Conservation (phyloP, 2,888 invertebrate genomes). For the Cremastinae sp. region DNA sequence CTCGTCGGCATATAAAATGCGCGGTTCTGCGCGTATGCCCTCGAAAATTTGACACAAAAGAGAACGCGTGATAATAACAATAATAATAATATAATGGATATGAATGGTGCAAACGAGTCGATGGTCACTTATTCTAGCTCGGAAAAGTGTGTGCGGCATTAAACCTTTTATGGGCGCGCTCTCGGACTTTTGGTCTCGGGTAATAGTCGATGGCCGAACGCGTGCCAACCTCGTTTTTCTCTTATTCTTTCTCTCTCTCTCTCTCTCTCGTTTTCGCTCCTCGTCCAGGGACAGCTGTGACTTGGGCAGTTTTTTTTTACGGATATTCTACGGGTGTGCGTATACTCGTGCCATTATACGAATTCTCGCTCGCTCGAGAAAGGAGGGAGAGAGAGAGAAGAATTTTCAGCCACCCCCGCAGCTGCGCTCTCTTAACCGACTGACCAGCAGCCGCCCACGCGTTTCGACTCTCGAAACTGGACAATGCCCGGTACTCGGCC, state of each 20-base stretch:
- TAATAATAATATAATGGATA: background rate
- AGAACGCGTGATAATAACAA: conserved; percentile 3
- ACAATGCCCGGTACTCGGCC: conserved; percentile 45
- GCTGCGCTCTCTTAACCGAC: conserved; percentile 65
- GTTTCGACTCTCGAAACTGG: conserved; percentile 54
- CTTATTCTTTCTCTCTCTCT: conserved; percentile 18
- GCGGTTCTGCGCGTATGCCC: conserved; percentile 66
- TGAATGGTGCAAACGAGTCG: conserved; percentile 21
- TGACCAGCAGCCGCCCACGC: conserved; percentile 75
- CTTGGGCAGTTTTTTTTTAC: conserved; percentile 34
- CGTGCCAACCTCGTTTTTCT: conserved; percentile 31
- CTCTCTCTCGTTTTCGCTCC: conserved; percentile 22
- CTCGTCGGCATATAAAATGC: conserved; percentile 69
- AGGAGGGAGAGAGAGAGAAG: conserved; percentile 34
- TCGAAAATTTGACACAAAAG: conserved; percentile 53
- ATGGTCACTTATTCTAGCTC: conserved; percentile 48
- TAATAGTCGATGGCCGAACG: conserved; percentile 35
- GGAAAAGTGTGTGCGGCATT: conserved; percentile 30
- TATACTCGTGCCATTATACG: background rate
- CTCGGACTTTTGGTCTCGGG: conserved; percentile 11
- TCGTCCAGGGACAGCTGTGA: conserved; percentile 44
- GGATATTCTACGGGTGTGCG: conserved; percentile 1
- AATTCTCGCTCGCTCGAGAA: conserved; percentile 5
- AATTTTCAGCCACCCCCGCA: conserved; percentile 59
- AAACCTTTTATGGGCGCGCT: conserved; percentile 34